Conservation (phyloP, 2,113 vertebrate genomes). For the Riparia riparia region DNA sequence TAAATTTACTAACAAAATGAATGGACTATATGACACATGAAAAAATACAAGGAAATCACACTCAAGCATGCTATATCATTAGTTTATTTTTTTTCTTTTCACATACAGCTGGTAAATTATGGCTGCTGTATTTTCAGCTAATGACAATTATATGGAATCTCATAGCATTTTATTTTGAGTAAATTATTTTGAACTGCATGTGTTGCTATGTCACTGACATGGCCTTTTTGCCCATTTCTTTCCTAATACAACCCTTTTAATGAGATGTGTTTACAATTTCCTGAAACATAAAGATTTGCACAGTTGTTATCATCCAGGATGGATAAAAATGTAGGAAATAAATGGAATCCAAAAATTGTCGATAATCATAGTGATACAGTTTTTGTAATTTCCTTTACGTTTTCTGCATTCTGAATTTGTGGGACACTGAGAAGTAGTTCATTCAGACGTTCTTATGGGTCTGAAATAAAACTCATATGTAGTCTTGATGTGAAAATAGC, state of each 20-base stretch:
- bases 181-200: fast-evolving
- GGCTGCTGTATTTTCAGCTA: not conserved
- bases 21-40: not conserved
- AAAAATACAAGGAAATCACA: not conserved
- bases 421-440: not conserved
- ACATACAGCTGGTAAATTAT: not conserved
- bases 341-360: not conserved
- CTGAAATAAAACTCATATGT: not conserved
- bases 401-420: not conserved
- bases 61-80: not conserved
- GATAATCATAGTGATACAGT: fast-evolving
- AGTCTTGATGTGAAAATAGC: not conserved
- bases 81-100: not conserved
- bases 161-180: not conserved
- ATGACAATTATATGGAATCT: not conserved
- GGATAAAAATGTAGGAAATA: not conserved
- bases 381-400: not conserved
- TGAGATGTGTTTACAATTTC: not conserved
- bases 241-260: not conserved
- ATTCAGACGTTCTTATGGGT: not conserved
- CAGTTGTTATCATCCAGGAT: not conserved
- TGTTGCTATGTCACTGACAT: not conserved
- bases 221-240: not conserved
- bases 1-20: not conserved
- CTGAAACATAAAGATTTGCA: not conserved